These are phyloP conservation scores for Brachionus rotundiformis DNA, from an alignment of 1,140 invertebrate genomes.

Conservation along the genomic window DNA sequence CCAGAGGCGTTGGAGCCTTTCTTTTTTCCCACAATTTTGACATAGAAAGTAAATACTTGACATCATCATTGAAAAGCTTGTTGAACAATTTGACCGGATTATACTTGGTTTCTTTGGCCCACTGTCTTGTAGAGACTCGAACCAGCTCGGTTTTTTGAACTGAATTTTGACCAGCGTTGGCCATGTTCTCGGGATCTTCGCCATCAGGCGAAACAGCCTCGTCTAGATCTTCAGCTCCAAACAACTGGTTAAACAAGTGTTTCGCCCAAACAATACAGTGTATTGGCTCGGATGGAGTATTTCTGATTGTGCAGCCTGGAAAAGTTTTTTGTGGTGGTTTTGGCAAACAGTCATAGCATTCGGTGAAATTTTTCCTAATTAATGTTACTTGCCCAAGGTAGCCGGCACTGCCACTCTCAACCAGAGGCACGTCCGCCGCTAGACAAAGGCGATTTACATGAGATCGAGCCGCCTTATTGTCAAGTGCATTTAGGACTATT, in stretches of 20 bases:
- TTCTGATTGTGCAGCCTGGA: conserved; percentile 96
- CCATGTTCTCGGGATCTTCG: conserved; percentile 81
- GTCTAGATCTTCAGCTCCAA: conserved; percentile 83
- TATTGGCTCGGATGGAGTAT: conserved; percentile 98
- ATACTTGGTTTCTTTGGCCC: conserved; percentile 82
- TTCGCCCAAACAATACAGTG: conserved; percentile 99
- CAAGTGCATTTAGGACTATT: conserved; percentile 92
- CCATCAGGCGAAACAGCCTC: conserved; percentile 97
- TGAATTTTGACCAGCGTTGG: conserved; percentile 66
- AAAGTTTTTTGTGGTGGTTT: conserved; percentile 87
- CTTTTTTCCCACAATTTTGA: conserved; percentile 88
- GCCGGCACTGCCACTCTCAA: conserved; percentile 95
- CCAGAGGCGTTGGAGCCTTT: conserved; percentile 74
- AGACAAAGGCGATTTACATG: conserved; percentile 99
- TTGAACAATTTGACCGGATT: conserved; percentile 71
- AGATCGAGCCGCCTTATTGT: conserved; percentile 89
- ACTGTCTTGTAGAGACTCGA: conserved; percentile 80
- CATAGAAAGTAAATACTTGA: conserved; percentile 90
- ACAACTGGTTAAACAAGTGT: conserved; percentile 95
- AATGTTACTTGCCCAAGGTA: conserved; percentile 82
- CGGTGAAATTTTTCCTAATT: conserved; percentile 73
- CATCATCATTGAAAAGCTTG: conserved; percentile 88
- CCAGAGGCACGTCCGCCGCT: conserved; percentile 84
- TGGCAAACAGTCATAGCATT: conserved; percentile 95
- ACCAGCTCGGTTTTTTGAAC: conserved; percentile 71